Conservation (phyloP, 37 sponge, comb jelly and placozoan genomes). For the Corticium candelabrum region DNA sequence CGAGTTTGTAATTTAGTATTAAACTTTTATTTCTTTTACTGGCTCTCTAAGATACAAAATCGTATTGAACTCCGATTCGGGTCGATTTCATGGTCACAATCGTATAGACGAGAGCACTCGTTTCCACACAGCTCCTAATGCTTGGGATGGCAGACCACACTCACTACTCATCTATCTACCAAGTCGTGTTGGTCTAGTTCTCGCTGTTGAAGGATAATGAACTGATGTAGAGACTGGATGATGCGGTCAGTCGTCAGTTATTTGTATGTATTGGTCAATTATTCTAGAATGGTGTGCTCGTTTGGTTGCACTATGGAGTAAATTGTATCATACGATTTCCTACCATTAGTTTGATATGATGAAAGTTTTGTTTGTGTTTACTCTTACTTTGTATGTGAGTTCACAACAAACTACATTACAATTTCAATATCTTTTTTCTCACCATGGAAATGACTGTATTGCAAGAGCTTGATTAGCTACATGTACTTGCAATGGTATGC, state of each 20-base stretch:
- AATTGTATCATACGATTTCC: too few relatives aligned
- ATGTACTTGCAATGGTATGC: too few relatives aligned
- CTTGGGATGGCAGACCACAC: constrained; percentile 43
- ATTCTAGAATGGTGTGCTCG: too few relatives aligned
- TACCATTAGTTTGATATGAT: neutral
- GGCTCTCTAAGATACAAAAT: constrained; percentile 27
- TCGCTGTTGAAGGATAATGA: neutral
- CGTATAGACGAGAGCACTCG: constrained; percentile 35
- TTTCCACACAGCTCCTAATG: constrained; percentile 23
- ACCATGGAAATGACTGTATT: too few relatives aligned
- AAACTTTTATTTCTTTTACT: neutral
- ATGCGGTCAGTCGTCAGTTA: too few relatives aligned
- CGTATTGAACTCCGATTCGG: constrained; percentile 57
- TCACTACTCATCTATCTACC: constrained; percentile 73
- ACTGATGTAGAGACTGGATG: too few relatives aligned
- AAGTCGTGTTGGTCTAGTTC: constrained; percentile 27
- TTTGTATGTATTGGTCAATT: too few relatives aligned
- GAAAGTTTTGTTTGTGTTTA: neutral
- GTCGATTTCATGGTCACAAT: constrained; percentile 64
- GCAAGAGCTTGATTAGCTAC: too few relatives aligned
- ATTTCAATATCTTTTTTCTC: too few relatives aligned
- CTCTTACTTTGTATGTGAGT: too few relatives aligned
- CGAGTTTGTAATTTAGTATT: neutral
- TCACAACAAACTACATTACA: too few relatives aligned
- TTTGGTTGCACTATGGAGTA: too few relatives aligned